Percentiles rank a stretch among this genome's conserved stretches.
These are phyloP conservation scores for Stomatorhinus walkeri DNA, from an alignment of 2,797 vertebrate species.

Conservation along the genomic window DNA sequence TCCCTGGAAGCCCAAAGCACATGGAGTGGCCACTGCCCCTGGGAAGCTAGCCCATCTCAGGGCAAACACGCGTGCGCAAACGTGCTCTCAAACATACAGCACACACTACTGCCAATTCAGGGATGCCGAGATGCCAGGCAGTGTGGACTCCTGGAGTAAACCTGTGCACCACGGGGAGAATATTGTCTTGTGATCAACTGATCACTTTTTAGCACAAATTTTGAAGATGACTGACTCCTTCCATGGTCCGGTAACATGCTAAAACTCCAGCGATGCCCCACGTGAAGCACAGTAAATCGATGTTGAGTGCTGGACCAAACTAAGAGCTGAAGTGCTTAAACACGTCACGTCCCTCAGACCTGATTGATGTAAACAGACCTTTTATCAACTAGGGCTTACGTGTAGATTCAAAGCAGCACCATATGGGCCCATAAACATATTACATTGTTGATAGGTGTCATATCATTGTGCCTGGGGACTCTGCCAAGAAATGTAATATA, in stretches of 20 bases:
- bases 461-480: not conserved
- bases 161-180: not conserved
- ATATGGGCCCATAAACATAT: not conserved
- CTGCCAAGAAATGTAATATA: not conserved
- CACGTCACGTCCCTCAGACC: not conserved
- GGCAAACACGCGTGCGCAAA: not conserved
- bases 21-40: not conserved
- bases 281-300: not conserved
- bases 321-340: not conserved
- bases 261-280: not conserved
- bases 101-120: not conserved
- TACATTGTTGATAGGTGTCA: not conserved
- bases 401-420: not conserved
- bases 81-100: not conserved
- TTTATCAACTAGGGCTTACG: not conserved
- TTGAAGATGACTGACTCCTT: not conserved
- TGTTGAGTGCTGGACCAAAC: not conserved
- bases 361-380: not conserved
- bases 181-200: not conserved
- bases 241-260: not conserved
- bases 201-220: not conserved
- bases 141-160: not conserved
- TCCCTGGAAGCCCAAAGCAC: not conserved
- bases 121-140: not conserved
- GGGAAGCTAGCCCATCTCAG: not conserved